Percentiles rank a stretch among this genome's conserved stretches.
These are phyloP conservation scores for Spinus olivaceus DNA, from an alignment of 2,797 vertebrate species.

Conservation along the genomic window DNA sequence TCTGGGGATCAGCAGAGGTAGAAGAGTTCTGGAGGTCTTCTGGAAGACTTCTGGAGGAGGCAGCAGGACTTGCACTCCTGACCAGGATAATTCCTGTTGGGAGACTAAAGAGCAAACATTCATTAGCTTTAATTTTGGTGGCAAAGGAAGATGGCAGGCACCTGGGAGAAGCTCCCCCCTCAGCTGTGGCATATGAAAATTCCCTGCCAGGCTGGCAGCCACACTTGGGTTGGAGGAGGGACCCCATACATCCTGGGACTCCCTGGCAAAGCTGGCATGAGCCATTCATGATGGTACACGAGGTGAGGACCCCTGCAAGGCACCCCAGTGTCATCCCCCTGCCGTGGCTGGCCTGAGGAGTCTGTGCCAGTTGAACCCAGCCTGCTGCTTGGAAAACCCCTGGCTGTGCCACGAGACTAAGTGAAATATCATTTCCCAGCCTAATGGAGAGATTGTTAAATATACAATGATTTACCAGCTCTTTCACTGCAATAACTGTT, in stretches of 20 bases:
- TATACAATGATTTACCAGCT: slow-evolving; percentile 21
- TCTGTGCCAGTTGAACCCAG: neutral
- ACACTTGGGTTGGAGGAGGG: neutral
- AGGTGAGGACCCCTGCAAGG: neutral
- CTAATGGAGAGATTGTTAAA: neutral
- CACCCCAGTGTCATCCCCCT: neutral
- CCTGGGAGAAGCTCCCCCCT: neutral
- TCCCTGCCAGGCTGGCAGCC: neutral
- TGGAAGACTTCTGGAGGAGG: neutral
- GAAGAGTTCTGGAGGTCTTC: neutral
- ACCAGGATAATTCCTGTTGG: neutral
- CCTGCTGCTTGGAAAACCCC: neutral
- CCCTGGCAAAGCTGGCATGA: neutral
- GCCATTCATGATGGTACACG: fast-evolving
- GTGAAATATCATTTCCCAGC: neutral
- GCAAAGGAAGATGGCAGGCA: neutral
- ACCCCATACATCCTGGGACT: fast-evolving
- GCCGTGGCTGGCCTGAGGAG: fast-evolving
- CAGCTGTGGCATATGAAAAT: neutral
- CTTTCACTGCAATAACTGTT: slow-evolving; percentile 21
- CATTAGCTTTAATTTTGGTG: neutral
- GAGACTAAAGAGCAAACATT: neutral
- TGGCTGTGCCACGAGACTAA: neutral
- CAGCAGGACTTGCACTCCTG: neutral
- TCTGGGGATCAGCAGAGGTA: neutral